Evolutionary conservation across 2,113 vertebrate genomes (phyloP), one percentile per base, ranked within the genome.

Genomic region (Toxostoma redivivum): DNA sequence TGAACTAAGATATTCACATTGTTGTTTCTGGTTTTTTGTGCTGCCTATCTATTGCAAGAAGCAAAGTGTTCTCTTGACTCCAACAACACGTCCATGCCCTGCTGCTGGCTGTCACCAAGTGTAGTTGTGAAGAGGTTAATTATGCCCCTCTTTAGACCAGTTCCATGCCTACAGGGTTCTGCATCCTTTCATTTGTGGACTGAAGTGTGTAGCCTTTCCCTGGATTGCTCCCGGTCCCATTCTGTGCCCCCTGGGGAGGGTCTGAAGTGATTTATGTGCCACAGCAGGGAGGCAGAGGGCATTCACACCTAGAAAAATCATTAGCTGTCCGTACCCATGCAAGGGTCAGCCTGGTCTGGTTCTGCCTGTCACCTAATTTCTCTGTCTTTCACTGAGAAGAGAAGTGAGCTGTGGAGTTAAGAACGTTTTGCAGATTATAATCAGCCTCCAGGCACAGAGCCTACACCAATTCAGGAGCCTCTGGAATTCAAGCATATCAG

Each of bases 271-370:
- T 9, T 56, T 61, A 5, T 5, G 9, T 54, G 45, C 38, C 48
- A 15, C 1, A 62, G 61, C 10, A 79, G 28, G 51, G 45, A 21
- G 17, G 17, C 33, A 88, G 47, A 40, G 15, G 24, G 16, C 13
- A 6, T 38, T 38, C 45, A 21, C 25, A 10, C 35, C 19, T 27
- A 66, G 60, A 33, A 45, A 57, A 79, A 31, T 9, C 30, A 13
- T 38, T 42, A 23, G 8, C 18, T 60, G 40, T 11, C 16, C 17
- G 1, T 27, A 22, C 2, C 15, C 56, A 7, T 2, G 1, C 21
- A 24, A 62, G 56, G 19, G 62, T 24, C 62, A 83, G 54, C 25
- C 65, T 19, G 30, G 48, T 7, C 57, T 76, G 16, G 17, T 33
- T 79, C 60, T 82, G 23, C 40, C 35, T 47, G 48, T 28, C 71